Evolutionary conservation across 2,113 vertebrate genomes (phyloP), one percentile per base, ranked within the genome.

Genomic region (Scortum barcoo): DNA sequence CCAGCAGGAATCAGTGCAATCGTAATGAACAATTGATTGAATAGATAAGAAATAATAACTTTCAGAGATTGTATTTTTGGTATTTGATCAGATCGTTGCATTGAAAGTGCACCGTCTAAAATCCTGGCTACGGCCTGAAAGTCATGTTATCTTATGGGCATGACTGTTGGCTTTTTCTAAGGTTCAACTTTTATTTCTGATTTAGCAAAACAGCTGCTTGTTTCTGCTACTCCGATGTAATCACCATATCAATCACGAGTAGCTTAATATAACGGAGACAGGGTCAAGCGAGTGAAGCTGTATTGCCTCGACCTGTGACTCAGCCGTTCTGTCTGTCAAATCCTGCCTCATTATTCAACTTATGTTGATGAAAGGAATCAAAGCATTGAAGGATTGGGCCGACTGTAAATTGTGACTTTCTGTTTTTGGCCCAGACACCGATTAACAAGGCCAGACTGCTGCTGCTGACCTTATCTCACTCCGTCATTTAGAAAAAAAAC

Each of bases 401-500:
- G 48, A 68, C 57, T 44, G 10, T 62, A 40, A 80, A 68, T 66
- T 60, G 22, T 63, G 22, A 9, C 46, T 56, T 14, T n/a, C n/a
- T 40, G 24, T 66, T 80, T 36, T n/a, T 40, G 22, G 38, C 48
- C 53, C 17, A 26, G 42, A 57, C n/a, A 20, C 48, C 7, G 44
- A 76, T 50, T 13, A 12, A 60, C 28, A 48, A 71, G 68, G 30
- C 40, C 19, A 3, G 4, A 20, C 67, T 26, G 56, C 79, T 38
- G 30, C 19, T 10, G 46, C 56, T 54, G 76, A 72, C 33, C 36
- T 72, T 24, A 40, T 40, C 20, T 26, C 24, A 2, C 66, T 53
- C 69, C 9, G 62, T 72, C 24, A 56, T 65, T 65, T 57, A 48
- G 56, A 63, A 54, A 75, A 68, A n/a, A n/a, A n/a, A n/a, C n/a